Evolutionary conservation across 2,888 invertebrate species (phyloP).

Genomic region (Drosophila kokeensis): DNA sequence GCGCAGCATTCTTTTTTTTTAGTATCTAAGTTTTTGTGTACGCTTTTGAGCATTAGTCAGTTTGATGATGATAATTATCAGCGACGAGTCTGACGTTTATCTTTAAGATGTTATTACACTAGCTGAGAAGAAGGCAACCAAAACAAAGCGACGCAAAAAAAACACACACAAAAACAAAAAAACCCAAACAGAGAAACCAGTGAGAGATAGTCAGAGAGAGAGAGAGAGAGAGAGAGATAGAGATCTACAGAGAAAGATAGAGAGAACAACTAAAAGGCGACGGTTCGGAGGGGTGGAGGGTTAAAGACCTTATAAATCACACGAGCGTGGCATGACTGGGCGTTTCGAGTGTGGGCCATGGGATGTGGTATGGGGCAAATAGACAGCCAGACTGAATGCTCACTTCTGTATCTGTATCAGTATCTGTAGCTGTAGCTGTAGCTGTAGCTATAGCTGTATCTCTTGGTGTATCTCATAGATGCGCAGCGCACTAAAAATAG

Average conservation of each 20-base stretch:
- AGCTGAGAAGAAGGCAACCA: slow-evolving; percentile 66
- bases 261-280: slow-evolving; percentile 18
- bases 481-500: slow-evolving; percentile 71
- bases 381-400: slow-evolving; percentile 7
- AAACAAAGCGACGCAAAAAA: slow-evolving; percentile 63
- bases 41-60: slow-evolving; percentile 33
- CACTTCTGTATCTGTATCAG: slow-evolving; percentile 1
- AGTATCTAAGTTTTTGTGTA: slow-evolving; percentile 19
- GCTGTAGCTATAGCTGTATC: background rate
- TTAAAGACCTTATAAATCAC: slow-evolving; percentile 81
- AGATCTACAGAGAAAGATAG: slow-evolving; percentile 17
- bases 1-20: slow-evolving; percentile 48
- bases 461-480: slow-evolving; percentile 53
- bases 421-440: background rate
- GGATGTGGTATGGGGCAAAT: slow-evolving; percentile 15
- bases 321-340: slow-evolving; percentile 80
- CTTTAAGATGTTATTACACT: slow-evolving; percentile 58
- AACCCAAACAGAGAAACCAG: slow-evolving; percentile 47
- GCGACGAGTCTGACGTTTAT: slow-evolving; percentile 41
- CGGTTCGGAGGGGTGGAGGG: slow-evolving; percentile 43
- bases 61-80: slow-evolving; percentile 39
- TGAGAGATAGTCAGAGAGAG: slow-evolving; percentile 20
- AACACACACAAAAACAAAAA: slow-evolving; percentile 41
- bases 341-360: slow-evolving; percentile 58
- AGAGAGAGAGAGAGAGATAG: slow-evolving; percentile 23